phyloP scores from a whole-genome alignment of 2,797 vertebrate species.

The Dromococcyx pavoninus region DNA sequence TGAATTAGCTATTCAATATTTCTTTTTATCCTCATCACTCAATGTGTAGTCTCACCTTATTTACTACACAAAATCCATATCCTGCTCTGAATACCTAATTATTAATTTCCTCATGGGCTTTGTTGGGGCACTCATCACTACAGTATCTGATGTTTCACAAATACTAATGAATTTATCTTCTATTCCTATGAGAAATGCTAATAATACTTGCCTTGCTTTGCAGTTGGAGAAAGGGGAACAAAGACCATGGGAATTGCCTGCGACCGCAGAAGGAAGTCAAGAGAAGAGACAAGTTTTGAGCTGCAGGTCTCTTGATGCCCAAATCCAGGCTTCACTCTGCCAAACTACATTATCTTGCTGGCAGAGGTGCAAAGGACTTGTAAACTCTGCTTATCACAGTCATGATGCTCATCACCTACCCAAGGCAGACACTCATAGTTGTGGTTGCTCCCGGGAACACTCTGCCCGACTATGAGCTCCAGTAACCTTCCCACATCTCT shows the following conservation, averaged over 20 bases:
- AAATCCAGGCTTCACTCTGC: background rate
- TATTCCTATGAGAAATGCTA: background rate
- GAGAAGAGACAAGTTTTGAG: background rate
- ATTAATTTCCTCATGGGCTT: conserved; percentile 27
- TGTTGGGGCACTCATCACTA: conserved; percentile 8
- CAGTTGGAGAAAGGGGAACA: background rate
- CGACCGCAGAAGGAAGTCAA: background rate
- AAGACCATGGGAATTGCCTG: background rate
- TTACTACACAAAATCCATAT: conserved; percentile 15
- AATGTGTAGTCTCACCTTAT: background rate
- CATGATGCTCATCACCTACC: background rate
- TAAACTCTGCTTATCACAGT: background rate
- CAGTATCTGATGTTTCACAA: background rate
- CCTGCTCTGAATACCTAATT: conserved; percentile 38
- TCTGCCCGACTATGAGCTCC: background rate
- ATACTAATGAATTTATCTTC: conserved; percentile 38
- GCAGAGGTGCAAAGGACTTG: background rate
- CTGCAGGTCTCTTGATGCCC: background rate
- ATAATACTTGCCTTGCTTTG: background rate
- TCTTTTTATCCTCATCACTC: conserved; percentile 43
- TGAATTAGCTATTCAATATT: conserved; percentile 41
- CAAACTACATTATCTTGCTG: background rate
- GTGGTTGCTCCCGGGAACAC: accelerated
- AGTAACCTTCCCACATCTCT: background rate
- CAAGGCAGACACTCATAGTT: background rate